Conservation (phyloP, 2,797 vertebrate species). For the Caiman crocodilus region DNA sequence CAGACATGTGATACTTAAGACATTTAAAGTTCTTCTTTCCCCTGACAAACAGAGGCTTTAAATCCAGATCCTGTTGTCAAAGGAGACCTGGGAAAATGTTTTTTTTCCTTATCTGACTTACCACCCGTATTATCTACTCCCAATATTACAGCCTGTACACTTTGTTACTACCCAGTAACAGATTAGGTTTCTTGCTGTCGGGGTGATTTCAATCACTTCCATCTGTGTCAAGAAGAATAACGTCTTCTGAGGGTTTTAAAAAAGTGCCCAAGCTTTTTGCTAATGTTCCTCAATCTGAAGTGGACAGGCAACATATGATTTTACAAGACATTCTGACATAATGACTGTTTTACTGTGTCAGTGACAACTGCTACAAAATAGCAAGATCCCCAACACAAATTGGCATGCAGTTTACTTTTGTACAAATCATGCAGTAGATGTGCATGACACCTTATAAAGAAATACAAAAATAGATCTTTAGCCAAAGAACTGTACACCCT, state of each 20-base stretch:
- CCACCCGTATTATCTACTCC: not conserved
- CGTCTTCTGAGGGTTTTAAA: not conserved
- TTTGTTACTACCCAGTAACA: not conserved
- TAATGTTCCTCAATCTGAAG: not conserved
- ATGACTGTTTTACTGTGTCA: not conserved
- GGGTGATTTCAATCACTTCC: not conserved
- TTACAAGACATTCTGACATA: not conserved
- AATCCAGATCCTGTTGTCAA: not conserved
- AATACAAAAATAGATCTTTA: not conserved
- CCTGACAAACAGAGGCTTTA: slow-evolving; percentile 33
- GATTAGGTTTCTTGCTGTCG: not conserved
- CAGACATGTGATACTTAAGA: slow-evolving; percentile 50
- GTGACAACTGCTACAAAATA: not conserved
- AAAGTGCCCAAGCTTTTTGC: not conserved
- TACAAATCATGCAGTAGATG: not conserved
- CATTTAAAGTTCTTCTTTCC: slow-evolving; percentile 22
- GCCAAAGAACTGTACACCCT: not conserved
- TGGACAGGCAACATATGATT: not conserved
- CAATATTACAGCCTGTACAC: not conserved
- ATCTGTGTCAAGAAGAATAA: not conserved
- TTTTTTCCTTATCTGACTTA: not conserved
- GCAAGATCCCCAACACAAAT: not conserved
- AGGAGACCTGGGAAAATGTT: not conserved
- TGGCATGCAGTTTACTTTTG: too few relatives aligned
- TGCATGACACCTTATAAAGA: not conserved